phyloP scores from a whole-genome alignment of 2,113 vertebrate genomes.

The Trematomus loennbergii region DNA sequence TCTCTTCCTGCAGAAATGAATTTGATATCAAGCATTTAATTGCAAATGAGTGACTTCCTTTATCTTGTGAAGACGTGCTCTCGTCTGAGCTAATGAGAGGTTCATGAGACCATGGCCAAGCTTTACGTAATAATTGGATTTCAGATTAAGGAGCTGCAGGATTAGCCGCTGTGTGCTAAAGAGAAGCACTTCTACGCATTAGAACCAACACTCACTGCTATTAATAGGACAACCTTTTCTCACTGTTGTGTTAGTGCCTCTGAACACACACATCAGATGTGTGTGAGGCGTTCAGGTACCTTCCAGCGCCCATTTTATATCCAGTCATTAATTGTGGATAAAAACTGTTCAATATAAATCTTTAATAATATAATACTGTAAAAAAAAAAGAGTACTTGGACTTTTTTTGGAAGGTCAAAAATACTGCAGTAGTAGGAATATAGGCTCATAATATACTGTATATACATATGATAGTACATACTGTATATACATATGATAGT shows the following conservation, averaged over 20 bases:
- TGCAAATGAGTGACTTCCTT: background rate
- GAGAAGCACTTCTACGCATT: slow-evolving; percentile 59
- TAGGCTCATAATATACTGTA: too few species aligned
- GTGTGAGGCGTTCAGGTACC: slow-evolving; percentile 37
- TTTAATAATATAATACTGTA: too few species aligned
- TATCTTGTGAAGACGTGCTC: background rate
- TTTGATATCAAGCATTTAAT: background rate
- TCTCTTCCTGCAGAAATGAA: too few species aligned
- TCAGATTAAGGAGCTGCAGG: slow-evolving; percentile 70
- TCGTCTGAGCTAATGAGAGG: background rate
- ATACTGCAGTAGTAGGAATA: too few species aligned
- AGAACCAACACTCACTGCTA: slow-evolving; percentile 38
- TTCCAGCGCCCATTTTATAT: too few species aligned
- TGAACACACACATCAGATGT: slow-evolving; percentile 37
- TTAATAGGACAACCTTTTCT: slow-evolving; percentile 61
- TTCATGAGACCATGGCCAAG: slow-evolving; percentile 16
- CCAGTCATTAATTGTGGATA: too few species aligned
- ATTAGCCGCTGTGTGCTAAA: slow-evolving; percentile 72
- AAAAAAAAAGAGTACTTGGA: too few species aligned
- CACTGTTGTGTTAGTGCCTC: slow-evolving; percentile 25
- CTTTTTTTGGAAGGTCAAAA: too few species aligned
- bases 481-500: too few species aligned
- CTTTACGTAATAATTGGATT: slow-evolving; percentile 79
- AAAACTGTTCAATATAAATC: too few species aligned
- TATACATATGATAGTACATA: too few species aligned